phyloP scores from a whole-genome alignment of 2,888 invertebrate genomes.

The Parascotia fuliginaria region DNA sequence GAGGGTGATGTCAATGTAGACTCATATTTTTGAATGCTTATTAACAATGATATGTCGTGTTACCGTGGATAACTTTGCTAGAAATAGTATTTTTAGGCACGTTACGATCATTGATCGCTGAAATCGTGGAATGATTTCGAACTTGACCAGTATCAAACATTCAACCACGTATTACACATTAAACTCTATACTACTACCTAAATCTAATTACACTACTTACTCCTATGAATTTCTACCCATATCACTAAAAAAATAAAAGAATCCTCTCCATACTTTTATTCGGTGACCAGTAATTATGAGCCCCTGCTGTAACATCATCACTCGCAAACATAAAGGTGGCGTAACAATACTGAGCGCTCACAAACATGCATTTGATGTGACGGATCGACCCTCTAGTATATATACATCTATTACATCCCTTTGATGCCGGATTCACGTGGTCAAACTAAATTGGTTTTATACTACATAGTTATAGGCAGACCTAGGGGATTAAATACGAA shows the following conservation, averaged over 20 bases:
- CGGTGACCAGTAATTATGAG: neutral
- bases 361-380: neutral
- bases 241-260: neutral
- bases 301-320: neutral
- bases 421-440: neutral
- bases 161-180: too few relatives aligned
- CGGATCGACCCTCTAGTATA: too few relatives aligned
- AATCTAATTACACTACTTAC: too few relatives aligned
- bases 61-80: neutral
- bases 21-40: neutral
- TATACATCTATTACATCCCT: neutral
- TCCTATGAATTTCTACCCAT: too few relatives aligned
- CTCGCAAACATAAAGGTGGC: neutral
- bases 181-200: too few relatives aligned
- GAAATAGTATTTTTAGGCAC: neutral
- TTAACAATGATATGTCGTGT: neutral
- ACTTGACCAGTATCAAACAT: too few relatives aligned
- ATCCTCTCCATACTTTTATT: neutral
- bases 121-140: too few relatives aligned
- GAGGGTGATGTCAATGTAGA: neutral
- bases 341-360: neutral
- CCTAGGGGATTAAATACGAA: neutral
- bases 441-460: conserved; percentile 3
- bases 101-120: neutral
- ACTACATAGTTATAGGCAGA: neutral